These are phyloP conservation scores for Harpalus rufipes DNA, from an alignment of 2,888 invertebrate species.

Conservation along the genomic window DNA sequence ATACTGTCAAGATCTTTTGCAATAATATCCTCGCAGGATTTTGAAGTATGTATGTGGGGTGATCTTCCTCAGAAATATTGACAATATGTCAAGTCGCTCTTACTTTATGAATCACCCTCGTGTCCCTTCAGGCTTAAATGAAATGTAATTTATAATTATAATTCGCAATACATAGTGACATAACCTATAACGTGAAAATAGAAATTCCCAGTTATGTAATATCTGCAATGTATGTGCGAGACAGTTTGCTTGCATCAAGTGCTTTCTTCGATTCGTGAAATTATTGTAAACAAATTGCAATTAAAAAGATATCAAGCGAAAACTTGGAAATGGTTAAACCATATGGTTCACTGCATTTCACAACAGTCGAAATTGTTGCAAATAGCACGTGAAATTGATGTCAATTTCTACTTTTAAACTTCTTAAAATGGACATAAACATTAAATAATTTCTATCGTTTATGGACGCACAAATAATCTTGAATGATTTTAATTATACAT, in stretches of 20 bases:
- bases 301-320: slow-evolving; percentile 42
- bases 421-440: neutral
- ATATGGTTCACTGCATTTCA: slow-evolving; percentile 29
- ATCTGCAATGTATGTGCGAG: neutral
- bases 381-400: slow-evolving; percentile 15
- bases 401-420: neutral
- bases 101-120: neutral
- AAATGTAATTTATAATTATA: slow-evolving; percentile 20
- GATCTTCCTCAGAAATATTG: too few species aligned
- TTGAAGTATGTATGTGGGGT: too few species aligned
- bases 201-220: slow-evolving; percentile 41
- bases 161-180: slow-evolving; percentile 11
- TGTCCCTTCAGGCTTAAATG: neutral
- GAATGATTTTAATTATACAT: neutral
- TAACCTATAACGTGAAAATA: slow-evolving; percentile 35
- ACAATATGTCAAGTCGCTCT: too few species aligned
- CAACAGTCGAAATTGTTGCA: slow-evolving; percentile 20
- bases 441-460: neutral
- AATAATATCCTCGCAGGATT: too few species aligned
- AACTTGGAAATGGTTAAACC: slow-evolving; percentile 11
- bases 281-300: slow-evolving; percentile 32
- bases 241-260: slow-evolving; percentile 13
- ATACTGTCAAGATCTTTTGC: too few species aligned
- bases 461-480: neutral
- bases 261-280: slow-evolving; percentile 21